Evolutionary conservation across 2,113 vertebrate genomes (phyloP).

Genomic region (Puntigrus tetrazona): DNA sequence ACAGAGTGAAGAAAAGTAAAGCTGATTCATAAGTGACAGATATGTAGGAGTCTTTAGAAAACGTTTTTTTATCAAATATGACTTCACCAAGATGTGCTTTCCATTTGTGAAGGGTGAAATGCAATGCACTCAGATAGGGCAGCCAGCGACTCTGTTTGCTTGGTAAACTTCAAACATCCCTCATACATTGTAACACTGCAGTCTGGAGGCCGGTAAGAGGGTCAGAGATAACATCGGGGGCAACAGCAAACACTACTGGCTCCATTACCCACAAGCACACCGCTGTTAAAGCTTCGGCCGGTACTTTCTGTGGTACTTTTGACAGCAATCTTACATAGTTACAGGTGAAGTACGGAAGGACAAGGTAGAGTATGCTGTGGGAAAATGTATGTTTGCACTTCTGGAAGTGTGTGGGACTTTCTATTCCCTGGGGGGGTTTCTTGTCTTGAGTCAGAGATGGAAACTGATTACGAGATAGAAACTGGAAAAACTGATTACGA

Average conservation of each 20-base stretch:
- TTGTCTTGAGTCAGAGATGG: not conserved
- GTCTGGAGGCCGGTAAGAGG: conserved; percentile 3
- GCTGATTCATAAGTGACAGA: not conserved
- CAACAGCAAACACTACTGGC: not conserved
- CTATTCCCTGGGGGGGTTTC: not conserved
- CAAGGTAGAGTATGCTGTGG: not conserved
- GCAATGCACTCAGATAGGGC: not conserved
- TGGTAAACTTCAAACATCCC: not conserved
- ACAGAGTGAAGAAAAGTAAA: not conserved
- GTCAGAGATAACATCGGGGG: not conserved
- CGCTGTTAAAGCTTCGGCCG: not conserved
- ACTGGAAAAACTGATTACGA: not conserved
- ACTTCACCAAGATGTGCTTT: not conserved
- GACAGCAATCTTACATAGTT: not conserved
- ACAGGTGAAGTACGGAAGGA: not conserved
- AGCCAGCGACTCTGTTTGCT: not conserved
- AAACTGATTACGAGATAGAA: not conserved
- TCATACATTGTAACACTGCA: not conserved
- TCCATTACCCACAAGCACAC: not conserved
- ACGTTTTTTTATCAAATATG: not conserved
- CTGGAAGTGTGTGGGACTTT: conserved; percentile 5
- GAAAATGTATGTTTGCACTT: not conserved
- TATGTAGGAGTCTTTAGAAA: not conserved
- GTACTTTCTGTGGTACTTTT: not conserved
- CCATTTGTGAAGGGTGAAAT: not conserved